These are phyloP conservation scores for Mystacides longicornis DNA, from an alignment of 2,888 invertebrate species.

Conservation along the genomic window DNA sequence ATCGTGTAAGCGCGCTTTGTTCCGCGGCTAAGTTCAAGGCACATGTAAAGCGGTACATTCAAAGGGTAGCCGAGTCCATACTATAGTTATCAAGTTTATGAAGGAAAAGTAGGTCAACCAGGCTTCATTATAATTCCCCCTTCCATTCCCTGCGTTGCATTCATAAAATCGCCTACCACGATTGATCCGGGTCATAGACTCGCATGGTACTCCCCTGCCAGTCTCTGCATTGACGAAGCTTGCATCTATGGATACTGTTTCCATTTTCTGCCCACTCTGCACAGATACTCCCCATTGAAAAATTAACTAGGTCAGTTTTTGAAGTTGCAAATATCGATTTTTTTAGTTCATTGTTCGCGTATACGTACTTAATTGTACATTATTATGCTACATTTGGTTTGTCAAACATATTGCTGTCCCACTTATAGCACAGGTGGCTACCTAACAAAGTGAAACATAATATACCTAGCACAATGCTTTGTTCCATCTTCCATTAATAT, in stretches of 20 bases:
- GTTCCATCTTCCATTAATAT: too few species aligned
- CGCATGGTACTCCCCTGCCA: background rate
- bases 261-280: background rate
- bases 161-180: constrained; percentile 20
- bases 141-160: constrained; percentile 15
- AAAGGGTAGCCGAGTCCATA: background rate
- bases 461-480: too few species aligned
- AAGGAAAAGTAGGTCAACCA: constrained; percentile 21
- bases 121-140: constrained; percentile 15
- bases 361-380: too few species aligned
- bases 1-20: constrained; percentile 5
- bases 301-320: constrained; percentile 9
- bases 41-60: constrained; percentile 13
- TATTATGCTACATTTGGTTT: too few species aligned
- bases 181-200: constrained; percentile 18
- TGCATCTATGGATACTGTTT: background rate
- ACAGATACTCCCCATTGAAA: constrained; percentile 7
- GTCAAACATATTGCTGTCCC: too few species aligned
- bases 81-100: constrained; percentile 7
- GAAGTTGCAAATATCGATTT: constrained; percentile 1
- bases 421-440: too few species aligned
- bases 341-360: background rate
- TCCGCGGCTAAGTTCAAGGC: constrained; percentile 11
- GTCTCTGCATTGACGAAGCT: background rate
- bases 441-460: too few species aligned